Percentiles rank a stretch among this genome's conserved stretches.
Evolutionary conservation across 2,113 vertebrate species (phyloP).

Genomic region (Dasyprocta punctata): DNA sequence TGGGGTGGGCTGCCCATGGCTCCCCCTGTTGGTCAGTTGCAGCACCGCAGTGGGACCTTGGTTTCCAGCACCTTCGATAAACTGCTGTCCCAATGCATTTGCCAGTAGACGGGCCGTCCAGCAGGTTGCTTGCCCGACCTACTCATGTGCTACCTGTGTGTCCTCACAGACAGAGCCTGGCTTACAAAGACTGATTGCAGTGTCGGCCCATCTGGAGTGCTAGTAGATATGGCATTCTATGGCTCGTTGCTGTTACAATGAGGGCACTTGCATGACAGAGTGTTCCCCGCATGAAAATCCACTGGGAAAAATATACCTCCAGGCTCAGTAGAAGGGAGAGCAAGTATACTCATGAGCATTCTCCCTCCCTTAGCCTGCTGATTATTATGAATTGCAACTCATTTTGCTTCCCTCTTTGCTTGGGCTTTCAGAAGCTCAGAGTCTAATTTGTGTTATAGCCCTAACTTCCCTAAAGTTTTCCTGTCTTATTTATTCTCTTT

Average conservation of each 20-base stretch:
- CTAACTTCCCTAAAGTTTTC: not conserved
- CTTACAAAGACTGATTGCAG: not conserved
- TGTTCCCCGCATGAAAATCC: too few relatives aligned
- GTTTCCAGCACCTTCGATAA: not conserved
- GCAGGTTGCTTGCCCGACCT: not conserved
- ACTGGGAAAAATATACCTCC: not conserved
- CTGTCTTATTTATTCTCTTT: not conserved
- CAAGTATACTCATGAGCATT: not conserved
- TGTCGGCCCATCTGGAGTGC: not conserved
- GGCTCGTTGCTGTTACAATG: not conserved
- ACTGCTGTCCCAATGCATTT: rapidly evolving
- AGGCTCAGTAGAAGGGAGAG: rapidly evolving
- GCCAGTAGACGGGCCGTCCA: not conserved
- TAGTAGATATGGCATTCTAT: rapidly evolving
- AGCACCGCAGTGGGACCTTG: not conserved
- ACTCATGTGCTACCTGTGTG: rapidly evolving
- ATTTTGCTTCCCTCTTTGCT: not conserved
- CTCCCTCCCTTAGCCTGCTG: not conserved
- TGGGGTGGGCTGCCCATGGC: rapidly evolving
- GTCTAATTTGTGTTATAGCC: not conserved
- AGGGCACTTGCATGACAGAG: not conserved
- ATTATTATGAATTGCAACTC: not conserved
- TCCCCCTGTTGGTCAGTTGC: not conserved
- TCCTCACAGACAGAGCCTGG: not conserved
- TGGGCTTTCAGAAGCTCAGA: not conserved